Conservation (phyloP, 2,113 vertebrate species). For the Protobothrops flavoviridis region DNA sequence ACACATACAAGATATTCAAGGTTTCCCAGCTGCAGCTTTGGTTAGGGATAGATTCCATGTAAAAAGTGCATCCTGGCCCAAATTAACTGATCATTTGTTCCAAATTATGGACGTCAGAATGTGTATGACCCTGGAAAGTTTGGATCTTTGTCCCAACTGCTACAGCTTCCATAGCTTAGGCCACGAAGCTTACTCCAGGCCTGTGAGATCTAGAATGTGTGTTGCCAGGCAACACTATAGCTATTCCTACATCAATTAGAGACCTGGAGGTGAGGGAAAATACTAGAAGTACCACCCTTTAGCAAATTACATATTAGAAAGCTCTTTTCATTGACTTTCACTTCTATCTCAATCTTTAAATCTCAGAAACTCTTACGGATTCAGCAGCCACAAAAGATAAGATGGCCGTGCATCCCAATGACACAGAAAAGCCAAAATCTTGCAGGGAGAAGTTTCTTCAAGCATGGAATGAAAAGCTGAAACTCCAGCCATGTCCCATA, state of each 20-base stretch:
- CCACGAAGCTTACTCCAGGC: neutral
- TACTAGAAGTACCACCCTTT: neutral
- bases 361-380: neutral
- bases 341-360: neutral
- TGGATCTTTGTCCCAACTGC: neutral
- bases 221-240: neutral
- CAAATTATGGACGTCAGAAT: neutral
- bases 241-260: neutral
- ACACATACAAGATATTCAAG: neutral
- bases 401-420: neutral
- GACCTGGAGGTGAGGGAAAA: neutral
- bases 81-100: neutral
- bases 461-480: constrained; percentile 17
- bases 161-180: neutral
- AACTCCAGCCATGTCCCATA: neutral
- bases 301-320: neutral
- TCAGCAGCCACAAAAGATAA: neutral
- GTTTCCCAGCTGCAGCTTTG: neutral
- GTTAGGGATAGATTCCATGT: neutral
- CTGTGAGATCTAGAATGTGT: constrained; percentile 11
- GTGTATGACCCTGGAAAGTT: neutral
- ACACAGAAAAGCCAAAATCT: neutral
- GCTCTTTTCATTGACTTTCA: neutral
- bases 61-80: neutral
- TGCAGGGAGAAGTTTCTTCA: constrained; percentile 22